Conservation (phyloP, 2,888 invertebrate species). For the Hesperia comma region DNA sequence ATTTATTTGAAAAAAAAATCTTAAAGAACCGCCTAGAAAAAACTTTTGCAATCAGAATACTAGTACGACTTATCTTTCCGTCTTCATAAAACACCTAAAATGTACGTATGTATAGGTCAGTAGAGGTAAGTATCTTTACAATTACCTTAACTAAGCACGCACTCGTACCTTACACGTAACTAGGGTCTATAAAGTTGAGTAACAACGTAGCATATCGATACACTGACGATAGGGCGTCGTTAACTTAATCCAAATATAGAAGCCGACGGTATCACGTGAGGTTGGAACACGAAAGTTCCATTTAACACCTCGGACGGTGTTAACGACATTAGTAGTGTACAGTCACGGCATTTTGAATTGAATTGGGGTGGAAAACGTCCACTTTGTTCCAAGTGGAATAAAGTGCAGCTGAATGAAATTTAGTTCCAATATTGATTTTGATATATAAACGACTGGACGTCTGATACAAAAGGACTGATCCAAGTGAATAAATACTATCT, state of each 20-base stretch:
- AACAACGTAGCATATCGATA: slow-evolving; percentile 22
- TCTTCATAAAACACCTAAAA: no score
- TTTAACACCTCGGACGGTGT: slow-evolving; percentile 25
- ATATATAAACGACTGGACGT: no score
- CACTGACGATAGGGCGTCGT: slow-evolving; percentile 28
- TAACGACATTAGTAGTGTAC: slow-evolving; percentile 2
- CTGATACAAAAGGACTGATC: no score
- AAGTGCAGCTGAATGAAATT: background rate
- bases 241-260: slow-evolving; percentile 31
- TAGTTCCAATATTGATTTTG: no score
- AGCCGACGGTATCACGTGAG: slow-evolving; percentile 18
- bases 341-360: slow-evolving; percentile 17
- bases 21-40: no score
- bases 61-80: no score
- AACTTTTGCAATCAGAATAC: no score
- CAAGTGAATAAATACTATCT: no score
- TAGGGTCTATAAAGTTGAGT: slow-evolving; percentile 27
- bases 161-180: slow-evolving; percentile 11
- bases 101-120: no score
- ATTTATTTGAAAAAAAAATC: no score
- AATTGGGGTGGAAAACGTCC: background rate
- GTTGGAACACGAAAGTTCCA: slow-evolving; percentile 26
- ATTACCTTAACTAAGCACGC: slow-evolving; percentile 25
- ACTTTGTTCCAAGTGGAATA: slow-evolving; percentile 1
- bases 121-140: slow-evolving; percentile 37